A percentile compares a stretch with the other conserved stretches of the same genome.
These are phyloP conservation scores for Eulacestoma nigropectus DNA, from an alignment of 2,113 vertebrate genomes.

Conservation along the genomic window DNA sequence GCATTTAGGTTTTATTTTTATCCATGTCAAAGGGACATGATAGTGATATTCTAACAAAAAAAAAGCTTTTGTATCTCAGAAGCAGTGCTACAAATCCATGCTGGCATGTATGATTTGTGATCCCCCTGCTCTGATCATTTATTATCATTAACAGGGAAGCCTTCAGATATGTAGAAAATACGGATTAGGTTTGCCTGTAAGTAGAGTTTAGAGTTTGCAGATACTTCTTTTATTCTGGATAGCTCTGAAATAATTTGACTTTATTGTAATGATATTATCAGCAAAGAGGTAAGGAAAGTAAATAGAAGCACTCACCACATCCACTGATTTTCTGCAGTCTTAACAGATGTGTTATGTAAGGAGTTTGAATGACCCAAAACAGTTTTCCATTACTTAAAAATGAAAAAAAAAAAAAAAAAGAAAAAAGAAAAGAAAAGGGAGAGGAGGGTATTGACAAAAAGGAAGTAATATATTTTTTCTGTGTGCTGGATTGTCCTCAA, in stretches of 20 bases:
- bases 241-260: background rate
- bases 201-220: background rate
- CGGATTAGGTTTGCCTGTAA: background rate
- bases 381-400: background rate
- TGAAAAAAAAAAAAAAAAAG: background rate
- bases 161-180: background rate
- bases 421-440: rapidly evolving
- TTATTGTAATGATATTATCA: background rate
- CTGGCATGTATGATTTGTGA: background rate
- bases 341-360: background rate
- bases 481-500: background rate
- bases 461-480: background rate
- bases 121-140: background rate
- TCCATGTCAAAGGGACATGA: rapidly evolving
- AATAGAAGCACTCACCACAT: background rate
- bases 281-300: background rate
- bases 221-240: background rate
- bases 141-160: background rate
- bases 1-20: background rate
- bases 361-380: rapidly evolving
- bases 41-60: background rate
- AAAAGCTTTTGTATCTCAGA: background rate
- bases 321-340: background rate
- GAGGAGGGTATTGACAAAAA: background rate
- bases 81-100: background rate